A percentile compares a stretch with the other conserved stretches of the same genome.
Conservation (phyloP, 2,113 vertebrate genomes). For the Cervus canadensis region DNA sequence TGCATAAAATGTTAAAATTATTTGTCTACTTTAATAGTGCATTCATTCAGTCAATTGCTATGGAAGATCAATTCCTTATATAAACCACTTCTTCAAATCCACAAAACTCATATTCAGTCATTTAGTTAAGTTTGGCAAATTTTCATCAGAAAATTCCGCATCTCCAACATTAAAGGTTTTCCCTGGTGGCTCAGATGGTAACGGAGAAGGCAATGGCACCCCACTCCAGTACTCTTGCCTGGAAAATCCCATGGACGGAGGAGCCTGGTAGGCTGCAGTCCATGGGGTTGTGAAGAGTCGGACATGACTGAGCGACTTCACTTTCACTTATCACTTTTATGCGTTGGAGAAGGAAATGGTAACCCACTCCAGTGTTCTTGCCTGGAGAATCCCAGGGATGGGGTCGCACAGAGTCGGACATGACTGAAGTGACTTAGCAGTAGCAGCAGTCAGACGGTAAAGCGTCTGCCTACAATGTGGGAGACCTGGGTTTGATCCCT, state of each 20-base stretch:
- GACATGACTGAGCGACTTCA: too few species aligned
- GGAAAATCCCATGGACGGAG: too few species aligned
- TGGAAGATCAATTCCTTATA: neutral
- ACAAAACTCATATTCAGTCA: slow-evolving; percentile 10
- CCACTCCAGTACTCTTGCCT: too few species aligned
- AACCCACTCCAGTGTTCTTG: too few species aligned
- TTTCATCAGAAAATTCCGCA: slow-evolving; percentile 13
- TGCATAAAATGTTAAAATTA: neutral
- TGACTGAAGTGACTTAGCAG: too few species aligned
- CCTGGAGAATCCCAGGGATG: too few species aligned
- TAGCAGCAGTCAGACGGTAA: neutral
- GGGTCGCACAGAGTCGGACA: too few species aligned
- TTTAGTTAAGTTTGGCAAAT: neutral
- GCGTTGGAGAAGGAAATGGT: too few species aligned
- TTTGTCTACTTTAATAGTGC: neutral
- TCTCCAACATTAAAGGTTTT: neutral
- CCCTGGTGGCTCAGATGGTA: neutral
- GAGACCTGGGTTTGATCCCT: neutral
- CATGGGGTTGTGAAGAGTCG: too few species aligned
- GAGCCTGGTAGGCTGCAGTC: too few species aligned
- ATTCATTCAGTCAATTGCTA: neutral
- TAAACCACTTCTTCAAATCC: slow-evolving; percentile 14
- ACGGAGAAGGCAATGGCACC: neutral
- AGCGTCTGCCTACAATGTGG: neutral
- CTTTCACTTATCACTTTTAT: too few species aligned